Evolutionary conservation across 2,888 invertebrate species (phyloP).

Genomic region (Gymnosoma rotundatum): DNA sequence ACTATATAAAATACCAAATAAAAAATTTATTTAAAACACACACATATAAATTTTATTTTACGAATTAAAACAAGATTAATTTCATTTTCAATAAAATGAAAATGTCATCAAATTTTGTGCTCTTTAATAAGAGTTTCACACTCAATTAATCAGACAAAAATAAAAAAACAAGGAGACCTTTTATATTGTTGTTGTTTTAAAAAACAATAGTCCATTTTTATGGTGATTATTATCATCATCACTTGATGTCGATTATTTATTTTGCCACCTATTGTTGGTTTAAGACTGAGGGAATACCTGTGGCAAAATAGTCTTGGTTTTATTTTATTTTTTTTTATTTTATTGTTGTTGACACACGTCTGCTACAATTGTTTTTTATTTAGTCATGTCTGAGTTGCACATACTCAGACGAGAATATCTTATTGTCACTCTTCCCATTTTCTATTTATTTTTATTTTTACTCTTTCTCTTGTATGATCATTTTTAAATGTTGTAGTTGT

Average conservation of each 20-base stretch:
- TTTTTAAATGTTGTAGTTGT: constrained; percentile 15
- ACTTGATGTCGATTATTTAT: constrained; percentile 42
- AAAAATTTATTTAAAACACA: constrained; percentile 33
- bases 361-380: constrained; percentile 55
- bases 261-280: constrained; percentile 59
- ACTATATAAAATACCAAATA: constrained; percentile 29
- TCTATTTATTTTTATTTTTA: background rate
- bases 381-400: constrained; percentile 55
- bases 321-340: too few relatives aligned
- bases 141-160: constrained; percentile 23
- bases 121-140: constrained; percentile 14
- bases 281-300: constrained; percentile 65
- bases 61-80: constrained; percentile 63
- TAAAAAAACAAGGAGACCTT: background rate
- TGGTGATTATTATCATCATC: constrained; percentile 17
- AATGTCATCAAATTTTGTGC: constrained; percentile 47
- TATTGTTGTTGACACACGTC: constrained; percentile 63
- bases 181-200: background rate
- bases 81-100: constrained; percentile 65
- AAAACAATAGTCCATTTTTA: background rate
- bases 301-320: constrained; percentile 48
- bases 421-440: constrained; percentile 29
- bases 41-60: constrained; percentile 22
- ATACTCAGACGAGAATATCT: constrained; percentile 12
- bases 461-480: constrained; percentile 2